Percentiles rank a stretch among this genome's conserved stretches.
phyloP scores from a whole-genome alignment of 2,113 vertebrate genomes.

The Tetrao urogallus region DNA sequence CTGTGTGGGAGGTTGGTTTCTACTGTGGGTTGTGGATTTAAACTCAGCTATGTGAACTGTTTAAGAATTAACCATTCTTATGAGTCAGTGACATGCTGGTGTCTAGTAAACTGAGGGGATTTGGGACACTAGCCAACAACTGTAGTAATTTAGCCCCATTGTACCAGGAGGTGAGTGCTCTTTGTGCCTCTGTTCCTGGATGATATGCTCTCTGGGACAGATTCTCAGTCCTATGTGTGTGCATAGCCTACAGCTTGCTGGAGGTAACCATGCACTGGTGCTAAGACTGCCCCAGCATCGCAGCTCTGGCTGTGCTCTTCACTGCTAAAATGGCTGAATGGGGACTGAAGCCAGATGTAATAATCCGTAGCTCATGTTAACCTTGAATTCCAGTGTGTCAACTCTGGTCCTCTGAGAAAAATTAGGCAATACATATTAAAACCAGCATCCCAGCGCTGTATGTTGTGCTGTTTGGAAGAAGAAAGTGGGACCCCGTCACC shows the following conservation, averaged over 20 bases:
- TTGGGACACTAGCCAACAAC: background rate
- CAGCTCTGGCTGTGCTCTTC: conserved; percentile 18
- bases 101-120: background rate
- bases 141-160: background rate
- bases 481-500: background rate
- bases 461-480: background rate
- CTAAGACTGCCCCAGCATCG: background rate
- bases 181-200: background rate
- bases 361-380: conserved; percentile 18
- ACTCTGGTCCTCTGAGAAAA: conserved; percentile 8
- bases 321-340: background rate
- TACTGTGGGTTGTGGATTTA: background rate
- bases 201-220: background rate
- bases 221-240: background rate
- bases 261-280: background rate
- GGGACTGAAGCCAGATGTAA: conserved; percentile 14
- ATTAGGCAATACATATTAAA: conserved; percentile 37
- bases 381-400: conserved; percentile 32
- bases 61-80: background rate
- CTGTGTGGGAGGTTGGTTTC: background rate
- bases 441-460: conserved; percentile 20
- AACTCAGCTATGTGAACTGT: background rate
- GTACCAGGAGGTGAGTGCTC: background rate
- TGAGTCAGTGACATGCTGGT: background rate
- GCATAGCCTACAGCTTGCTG: background rate